phyloP scores from a whole-genome alignment of 1,140 invertebrate genomes.

The Lutraria rhynchaena region DNA sequence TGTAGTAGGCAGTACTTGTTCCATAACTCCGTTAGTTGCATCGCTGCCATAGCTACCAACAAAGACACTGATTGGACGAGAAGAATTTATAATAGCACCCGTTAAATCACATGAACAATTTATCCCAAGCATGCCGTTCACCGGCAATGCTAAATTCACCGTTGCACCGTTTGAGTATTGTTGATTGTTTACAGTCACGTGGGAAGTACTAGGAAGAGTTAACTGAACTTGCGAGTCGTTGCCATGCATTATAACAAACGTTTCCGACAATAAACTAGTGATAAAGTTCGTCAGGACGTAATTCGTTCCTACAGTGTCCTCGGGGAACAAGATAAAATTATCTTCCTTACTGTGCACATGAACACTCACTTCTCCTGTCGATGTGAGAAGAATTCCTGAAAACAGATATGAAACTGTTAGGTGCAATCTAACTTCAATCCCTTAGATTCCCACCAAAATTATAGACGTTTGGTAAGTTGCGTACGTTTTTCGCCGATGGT shows the following conservation, averaged over 20 bases:
- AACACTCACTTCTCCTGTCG: slow-evolving; percentile 16
- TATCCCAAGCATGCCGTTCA: slow-evolving; percentile 16
- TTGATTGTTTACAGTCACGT: background rate
- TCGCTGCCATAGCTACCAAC: background rate
- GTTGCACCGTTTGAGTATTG: slow-evolving; percentile 10
- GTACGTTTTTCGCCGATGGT: background rate
- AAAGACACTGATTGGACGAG: slow-evolving; percentile 42
- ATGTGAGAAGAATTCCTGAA: slow-evolving; percentile 12
- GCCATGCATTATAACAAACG: slow-evolving; percentile 39
- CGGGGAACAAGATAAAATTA: background rate
- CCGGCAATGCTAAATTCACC: slow-evolving; percentile 16
- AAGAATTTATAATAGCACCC: slow-evolving; percentile 38
- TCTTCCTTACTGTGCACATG: slow-evolving; percentile 22
- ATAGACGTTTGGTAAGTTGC: background rate
- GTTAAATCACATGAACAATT: slow-evolving; percentile 41
- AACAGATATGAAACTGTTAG: background rate
- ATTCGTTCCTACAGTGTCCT: slow-evolving; percentile 14
- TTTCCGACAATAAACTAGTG: background rate
- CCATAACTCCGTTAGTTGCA: background rate
- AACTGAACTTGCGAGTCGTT: slow-evolving; percentile 22
- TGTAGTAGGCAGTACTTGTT: slow-evolving; percentile 21
- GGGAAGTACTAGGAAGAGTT: slow-evolving; percentile 9
- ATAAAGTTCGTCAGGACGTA: slow-evolving; percentile 11
- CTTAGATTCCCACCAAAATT: background rate
- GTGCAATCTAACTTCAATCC: background rate